phyloP scores from a whole-genome alignment of 2,797 vertebrate genomes.

The Falco rusticolus region DNA sequence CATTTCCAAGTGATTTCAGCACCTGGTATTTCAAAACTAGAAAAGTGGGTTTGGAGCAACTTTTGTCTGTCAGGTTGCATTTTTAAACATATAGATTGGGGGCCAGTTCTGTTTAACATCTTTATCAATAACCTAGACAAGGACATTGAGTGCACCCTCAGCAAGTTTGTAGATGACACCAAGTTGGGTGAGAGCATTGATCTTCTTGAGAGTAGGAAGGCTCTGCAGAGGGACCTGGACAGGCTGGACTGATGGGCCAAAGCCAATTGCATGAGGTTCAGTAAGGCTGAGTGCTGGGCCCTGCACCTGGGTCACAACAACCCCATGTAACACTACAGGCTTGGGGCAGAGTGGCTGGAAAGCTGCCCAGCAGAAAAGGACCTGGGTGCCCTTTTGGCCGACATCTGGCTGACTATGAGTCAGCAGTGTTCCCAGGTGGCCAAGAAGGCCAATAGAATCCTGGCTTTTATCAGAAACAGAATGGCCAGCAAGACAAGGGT shows the following conservation, averaged over 20 bases:
- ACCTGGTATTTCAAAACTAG: background rate
- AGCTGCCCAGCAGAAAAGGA: background rate
- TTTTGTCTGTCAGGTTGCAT: background rate
- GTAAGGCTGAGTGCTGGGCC: background rate
- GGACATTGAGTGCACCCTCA: background rate
- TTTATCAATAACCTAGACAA: background rate
- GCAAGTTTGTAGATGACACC: background rate
- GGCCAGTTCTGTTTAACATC: background rate
- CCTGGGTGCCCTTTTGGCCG: background rate
- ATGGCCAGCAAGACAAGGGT: background rate
- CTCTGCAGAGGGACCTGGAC: background rate
- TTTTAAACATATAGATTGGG: background rate
- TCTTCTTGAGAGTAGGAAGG: background rate
- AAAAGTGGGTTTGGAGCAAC: background rate
- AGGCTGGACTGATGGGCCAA: background rate
- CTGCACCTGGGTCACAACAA: background rate
- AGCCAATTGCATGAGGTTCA: background rate
- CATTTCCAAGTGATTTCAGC: background rate
- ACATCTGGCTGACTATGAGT: background rate
- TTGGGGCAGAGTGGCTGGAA: background rate
- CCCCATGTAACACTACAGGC: too few relatives aligned
- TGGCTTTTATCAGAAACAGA: background rate
- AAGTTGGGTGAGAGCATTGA: fast-evolving
- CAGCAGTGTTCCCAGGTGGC: background rate
- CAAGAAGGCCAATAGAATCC: background rate